Percentiles rank a stretch among this genome's conserved stretches.
Conservation (phyloP, 2,113 vertebrate genomes). For the Danionella cerebrum region DNA sequence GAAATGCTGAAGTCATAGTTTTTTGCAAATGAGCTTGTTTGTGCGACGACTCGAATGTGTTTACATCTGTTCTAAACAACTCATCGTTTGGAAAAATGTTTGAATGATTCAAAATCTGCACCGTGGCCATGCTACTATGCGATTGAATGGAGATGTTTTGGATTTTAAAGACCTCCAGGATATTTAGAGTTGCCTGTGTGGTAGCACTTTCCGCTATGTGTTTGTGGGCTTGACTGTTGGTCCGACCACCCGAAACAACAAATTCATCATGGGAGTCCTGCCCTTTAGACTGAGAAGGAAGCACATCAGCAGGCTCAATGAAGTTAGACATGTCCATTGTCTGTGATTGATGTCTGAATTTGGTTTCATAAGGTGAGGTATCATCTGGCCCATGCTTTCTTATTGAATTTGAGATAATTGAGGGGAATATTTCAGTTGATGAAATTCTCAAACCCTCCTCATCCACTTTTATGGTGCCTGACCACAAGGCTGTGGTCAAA, state of each 20-base stretch:
- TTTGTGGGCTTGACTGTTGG: neutral
- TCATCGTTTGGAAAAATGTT: neutral
- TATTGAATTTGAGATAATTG: neutral
- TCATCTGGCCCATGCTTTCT: neutral
- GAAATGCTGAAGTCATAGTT: neutral
- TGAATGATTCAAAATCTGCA: neutral
- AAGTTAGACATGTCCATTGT: neutral
- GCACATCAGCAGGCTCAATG: neutral
- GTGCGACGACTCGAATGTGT: neutral
- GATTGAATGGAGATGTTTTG: neutral
- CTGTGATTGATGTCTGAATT: neutral
- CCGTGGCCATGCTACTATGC: neutral
- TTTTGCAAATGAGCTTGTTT: neutral
- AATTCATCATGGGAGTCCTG: neutral
- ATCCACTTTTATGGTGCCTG: neutral
- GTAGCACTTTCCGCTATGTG: neutral
- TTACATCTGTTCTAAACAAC: neutral
- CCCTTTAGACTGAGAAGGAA: conserved; percentile 4
- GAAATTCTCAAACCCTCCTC: neutral
- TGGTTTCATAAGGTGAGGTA: neutral
- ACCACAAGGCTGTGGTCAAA: neutral
- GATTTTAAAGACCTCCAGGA: neutral
- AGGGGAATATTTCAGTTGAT: neutral
- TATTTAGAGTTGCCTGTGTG: neutral
- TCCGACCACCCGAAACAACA: neutral